Conservation (phyloP, 1,140 invertebrate species). For the Adoxophyes honmai region DNA sequence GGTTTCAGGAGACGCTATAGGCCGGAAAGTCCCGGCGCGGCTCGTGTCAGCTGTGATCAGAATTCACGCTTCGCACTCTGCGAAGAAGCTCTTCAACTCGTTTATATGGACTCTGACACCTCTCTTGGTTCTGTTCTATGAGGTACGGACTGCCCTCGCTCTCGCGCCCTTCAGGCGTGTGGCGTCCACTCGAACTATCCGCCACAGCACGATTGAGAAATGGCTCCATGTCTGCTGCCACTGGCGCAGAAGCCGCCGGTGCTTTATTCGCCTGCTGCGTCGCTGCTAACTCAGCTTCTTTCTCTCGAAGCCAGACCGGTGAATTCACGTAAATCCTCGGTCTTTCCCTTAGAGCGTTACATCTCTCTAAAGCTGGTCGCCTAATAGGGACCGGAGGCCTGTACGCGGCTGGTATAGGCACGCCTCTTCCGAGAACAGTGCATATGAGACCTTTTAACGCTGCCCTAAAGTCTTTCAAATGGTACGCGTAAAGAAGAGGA, state of each 20-base stretch:
- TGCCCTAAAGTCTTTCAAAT: slow-evolving; percentile 89
- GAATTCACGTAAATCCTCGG: slow-evolving; percentile 71
- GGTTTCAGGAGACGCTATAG: slow-evolving; percentile 49
- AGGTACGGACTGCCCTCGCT: slow-evolving; percentile 50
- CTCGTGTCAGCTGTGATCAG: slow-evolving; percentile 66
- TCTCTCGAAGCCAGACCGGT: slow-evolving; percentile 69
- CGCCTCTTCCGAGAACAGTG: slow-evolving; percentile 73
- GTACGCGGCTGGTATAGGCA: slow-evolving; percentile 58
- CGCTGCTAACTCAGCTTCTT: slow-evolving; percentile 50
- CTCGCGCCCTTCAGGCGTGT: slow-evolving; percentile 55
- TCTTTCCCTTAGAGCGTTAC: slow-evolving; percentile 60
- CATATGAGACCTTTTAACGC: slow-evolving; percentile 83
- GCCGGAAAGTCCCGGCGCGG: slow-evolving; percentile 53
- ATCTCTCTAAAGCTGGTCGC: slow-evolving; percentile 61
- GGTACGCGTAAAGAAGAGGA: slow-evolving; percentile 92
- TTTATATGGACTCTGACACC: slow-evolving; percentile 61
- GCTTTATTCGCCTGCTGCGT: slow-evolving; percentile 34
- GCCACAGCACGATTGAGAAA: slow-evolving; percentile 44
- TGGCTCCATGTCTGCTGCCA: slow-evolving; percentile 51
- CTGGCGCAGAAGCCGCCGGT: slow-evolving; percentile 22
- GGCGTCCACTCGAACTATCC: slow-evolving; percentile 52
- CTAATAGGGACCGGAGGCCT: slow-evolving; percentile 56
- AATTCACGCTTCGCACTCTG: slow-evolving; percentile 55
- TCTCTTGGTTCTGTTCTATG: slow-evolving; percentile 49
- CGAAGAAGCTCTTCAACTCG: slow-evolving; percentile 61